Evolutionary conservation across 2,113 vertebrate species (phyloP), one percentile per base, ranked within the genome.

Genomic region (Antigone vipio): DNA sequence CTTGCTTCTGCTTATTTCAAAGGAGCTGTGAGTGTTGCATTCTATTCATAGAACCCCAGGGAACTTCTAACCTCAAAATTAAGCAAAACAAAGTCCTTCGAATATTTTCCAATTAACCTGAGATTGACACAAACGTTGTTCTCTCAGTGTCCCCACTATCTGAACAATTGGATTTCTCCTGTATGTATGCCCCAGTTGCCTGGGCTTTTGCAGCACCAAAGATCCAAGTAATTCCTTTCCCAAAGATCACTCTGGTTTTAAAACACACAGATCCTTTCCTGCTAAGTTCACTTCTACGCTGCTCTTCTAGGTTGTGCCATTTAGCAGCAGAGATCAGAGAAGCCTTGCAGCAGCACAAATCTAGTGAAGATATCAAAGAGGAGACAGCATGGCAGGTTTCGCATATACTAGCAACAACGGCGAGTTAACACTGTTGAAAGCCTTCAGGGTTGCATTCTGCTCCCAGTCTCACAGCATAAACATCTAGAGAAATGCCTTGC

Each of bases 101-200:
- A 95, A 95, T 94, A 87, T 83, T 89, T 93, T 89, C 74, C 91
- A 94, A 80, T 97, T 97, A 96, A 95, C 94, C 77, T 62, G 53
- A 93, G 58, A 91, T 83, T 91, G 87, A 96, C 95, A 89, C 62
- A 73, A 59, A 93, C 1, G 1, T 52, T 94, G 76, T 91, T 94
- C 45, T 90, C 44, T 73, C 11, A 1, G 26, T 38, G 45, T 60
- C 94, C 49, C 50, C 71, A 44, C 58, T 83, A 73, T 69, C 29
- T 42, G 49, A 95, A 87, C 73, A 88, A 92, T 27, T 55, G 26
- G 21, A 55, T 85, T 89, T 80, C 62, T 92, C 79, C 74, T 74
- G 12, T 29, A 47, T 40, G 32, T 29, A 47, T 40, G 32, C 23
- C 62, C 52, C 50, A 59, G 20, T 24, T 85, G 42, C 56, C 45